Evolutionary conservation across 2,113 vertebrate species (phyloP), one percentile per base, ranked within the genome.

Genomic region (Megaceryle maxima): DNA sequence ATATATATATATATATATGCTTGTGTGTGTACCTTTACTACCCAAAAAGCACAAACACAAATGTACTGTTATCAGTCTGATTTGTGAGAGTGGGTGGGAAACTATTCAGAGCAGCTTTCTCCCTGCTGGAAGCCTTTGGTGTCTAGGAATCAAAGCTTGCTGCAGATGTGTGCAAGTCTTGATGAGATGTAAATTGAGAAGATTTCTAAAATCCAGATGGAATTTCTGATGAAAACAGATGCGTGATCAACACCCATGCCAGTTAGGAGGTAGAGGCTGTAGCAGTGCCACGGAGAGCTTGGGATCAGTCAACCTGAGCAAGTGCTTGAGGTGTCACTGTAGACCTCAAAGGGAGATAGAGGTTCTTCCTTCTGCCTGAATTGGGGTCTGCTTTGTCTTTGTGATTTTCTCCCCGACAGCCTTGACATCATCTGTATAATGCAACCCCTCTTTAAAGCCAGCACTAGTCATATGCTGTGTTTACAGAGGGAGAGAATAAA

Each of bases 141-240:
- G 83, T 92, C 76, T 97, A 60, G 83, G 94, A 96, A 94, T 94
- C 92, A 94, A 96, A 96, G 93, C 70, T 66, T 59, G 91, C 44
- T 91, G 81, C 82, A 96, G 67, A 92, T 95, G 87, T 92, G 84
- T 64, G 57, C 51, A 48, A 89, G 89, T 89, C 63, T 94, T 91
- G 78, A 84, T 96, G 94, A 89, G 89, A 73, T 85, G 75, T 92
- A 87, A 94, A 94, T 87, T 84, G 81, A 70, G 91, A 87, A 78
- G 57, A 22, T 87, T 85, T 85, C 55, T 87, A 37, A 96, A 92
- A 95, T 95, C 89, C 74, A 91, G 87, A 68, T 96, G 89, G 93
- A 92, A 91, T 91, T 96, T 90, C 66, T 83, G 84, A 85, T 96
- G 87, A 82, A 87, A 89, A 87, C 82, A 82, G 78, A 75, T 80